phyloP scores from a whole-genome alignment of 2,113 vertebrate genomes.

The Onychostruthus taczanowskii region DNA sequence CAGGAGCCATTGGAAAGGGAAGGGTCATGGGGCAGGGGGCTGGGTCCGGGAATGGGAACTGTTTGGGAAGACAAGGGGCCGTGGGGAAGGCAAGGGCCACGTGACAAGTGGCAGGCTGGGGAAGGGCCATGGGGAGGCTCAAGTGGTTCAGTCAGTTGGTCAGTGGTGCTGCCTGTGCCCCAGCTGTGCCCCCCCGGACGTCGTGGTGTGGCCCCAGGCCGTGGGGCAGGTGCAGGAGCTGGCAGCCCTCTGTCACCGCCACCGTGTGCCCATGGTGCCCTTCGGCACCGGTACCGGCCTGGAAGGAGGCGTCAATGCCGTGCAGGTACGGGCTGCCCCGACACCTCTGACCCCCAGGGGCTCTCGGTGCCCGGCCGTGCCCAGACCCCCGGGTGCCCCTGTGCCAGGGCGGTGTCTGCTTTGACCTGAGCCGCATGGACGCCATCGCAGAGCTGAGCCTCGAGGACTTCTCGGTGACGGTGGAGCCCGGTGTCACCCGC shows the following conservation, averaged over 20 bases:
- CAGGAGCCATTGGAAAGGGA: background rate
- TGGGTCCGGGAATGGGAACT: background rate
- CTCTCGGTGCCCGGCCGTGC: rapidly evolving
- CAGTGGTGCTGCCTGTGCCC: background rate
- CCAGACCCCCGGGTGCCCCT: rapidly evolving
- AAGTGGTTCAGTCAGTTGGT: background rate
- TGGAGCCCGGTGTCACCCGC: conserved; percentile 89
- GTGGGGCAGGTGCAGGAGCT: conserved; percentile 88
- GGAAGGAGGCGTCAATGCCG: conserved; percentile 87
- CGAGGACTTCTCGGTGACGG: conserved; percentile 89
- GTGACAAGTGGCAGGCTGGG: background rate
- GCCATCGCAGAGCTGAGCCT: conserved; percentile 79
- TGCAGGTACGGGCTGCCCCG: conserved; percentile 69
- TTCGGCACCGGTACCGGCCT: conserved; percentile 91
- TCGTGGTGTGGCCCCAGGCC: conserved; percentile 38
- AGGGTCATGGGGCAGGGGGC: rapidly evolving
- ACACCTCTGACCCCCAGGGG: background rate
- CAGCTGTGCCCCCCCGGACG: background rate
- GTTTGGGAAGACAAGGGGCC: background rate
- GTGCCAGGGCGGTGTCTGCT: conserved; percentile 86
- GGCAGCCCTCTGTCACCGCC: conserved; percentile 80
- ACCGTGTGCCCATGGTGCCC: conserved; percentile 85
- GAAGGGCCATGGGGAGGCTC: background rate
- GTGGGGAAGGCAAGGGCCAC: background rate
- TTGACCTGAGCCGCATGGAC: conserved; percentile 89